Percentiles rank a stretch among this genome's conserved stretches.
Evolutionary conservation across 2,797 vertebrate species (phyloP).

Genomic region (Nasua narica): DNA sequence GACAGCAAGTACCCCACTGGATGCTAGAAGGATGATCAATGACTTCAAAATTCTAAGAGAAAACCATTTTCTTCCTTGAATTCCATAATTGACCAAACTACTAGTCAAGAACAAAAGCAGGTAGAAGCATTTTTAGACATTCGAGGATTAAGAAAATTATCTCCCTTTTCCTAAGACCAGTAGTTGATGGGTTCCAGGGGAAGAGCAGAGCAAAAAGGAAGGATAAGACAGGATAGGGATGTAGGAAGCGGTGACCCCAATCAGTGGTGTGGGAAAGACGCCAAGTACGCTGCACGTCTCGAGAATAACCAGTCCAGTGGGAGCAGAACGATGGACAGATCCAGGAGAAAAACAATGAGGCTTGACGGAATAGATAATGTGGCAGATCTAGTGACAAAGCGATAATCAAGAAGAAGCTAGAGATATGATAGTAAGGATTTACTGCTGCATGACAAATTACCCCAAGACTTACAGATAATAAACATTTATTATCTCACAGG

Average conservation of each 20-base stretch:
- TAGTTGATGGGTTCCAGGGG: not conserved
- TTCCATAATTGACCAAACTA: not conserved
- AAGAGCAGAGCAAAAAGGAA: not conserved
- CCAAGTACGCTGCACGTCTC: rapidly evolving
- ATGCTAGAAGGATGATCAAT: not conserved
- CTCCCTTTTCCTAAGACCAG: not conserved
- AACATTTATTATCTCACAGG: not conserved
- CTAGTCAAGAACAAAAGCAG: not conserved
- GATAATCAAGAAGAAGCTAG: not conserved
- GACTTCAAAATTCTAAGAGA: not conserved
- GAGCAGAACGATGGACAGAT: not conserved
- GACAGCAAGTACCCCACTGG: not conserved
- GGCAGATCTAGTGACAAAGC: not conserved
- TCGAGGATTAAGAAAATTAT: not conserved
- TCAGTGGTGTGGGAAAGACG: not conserved
- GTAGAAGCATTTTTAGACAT: not conserved
- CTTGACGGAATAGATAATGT: not conserved
- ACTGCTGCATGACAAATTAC: not conserved
- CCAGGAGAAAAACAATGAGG: not conserved
- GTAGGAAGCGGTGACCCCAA: not conserved
- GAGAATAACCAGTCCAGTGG: not conserved
- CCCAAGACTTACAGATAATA: not conserved
- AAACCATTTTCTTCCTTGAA: not conserved
- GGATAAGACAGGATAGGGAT: not conserved
- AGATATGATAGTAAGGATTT: not conserved